Conservation (phyloP, 2,113 vertebrate species). For the Cyprinus carpio region DNA sequence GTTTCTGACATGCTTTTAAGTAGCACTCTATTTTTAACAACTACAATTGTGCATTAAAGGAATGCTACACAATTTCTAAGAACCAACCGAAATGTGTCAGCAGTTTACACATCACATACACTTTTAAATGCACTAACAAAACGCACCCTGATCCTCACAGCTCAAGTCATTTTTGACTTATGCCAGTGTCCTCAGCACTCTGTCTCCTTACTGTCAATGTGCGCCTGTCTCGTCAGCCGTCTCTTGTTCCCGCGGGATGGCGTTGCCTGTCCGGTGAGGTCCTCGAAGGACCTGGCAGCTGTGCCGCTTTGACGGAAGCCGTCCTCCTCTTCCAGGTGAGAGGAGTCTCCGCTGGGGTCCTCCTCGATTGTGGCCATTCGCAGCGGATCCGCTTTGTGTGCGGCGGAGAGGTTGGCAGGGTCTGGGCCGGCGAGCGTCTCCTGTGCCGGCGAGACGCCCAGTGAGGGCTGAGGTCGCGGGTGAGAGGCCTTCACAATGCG, state of each 20-base stretch:
- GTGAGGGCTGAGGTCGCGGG: slow-evolving; percentile 16
- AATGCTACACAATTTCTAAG: background rate
- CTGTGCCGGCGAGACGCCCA: background rate
- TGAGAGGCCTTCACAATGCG: slow-evolving; percentile 84
- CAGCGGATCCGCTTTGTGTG: slow-evolving; percentile 76
- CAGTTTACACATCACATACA: slow-evolving; percentile 4
- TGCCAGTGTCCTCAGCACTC: slow-evolving; percentile 79
- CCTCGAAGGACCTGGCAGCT: slow-evolving; percentile 91
- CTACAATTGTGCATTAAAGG: background rate
- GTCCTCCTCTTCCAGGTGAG: slow-evolving; percentile 84
- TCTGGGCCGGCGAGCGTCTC: background rate
- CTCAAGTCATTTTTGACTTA: background rate
- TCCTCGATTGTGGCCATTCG: slow-evolving; percentile 98
- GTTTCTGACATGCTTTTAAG: background rate
- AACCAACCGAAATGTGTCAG: background rate
- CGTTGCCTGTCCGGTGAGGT: slow-evolving; percentile 83
- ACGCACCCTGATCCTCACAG: background rate
- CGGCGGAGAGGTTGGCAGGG: slow-evolving; percentile 67
- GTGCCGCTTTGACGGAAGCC: slow-evolving; percentile 85
- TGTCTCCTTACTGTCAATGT: slow-evolving; percentile 92
- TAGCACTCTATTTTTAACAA: background rate
- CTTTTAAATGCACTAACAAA: slow-evolving; percentile 10
- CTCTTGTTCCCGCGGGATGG: slow-evolving; percentile 79
- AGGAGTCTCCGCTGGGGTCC: slow-evolving; percentile 90
- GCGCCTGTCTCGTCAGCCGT: slow-evolving; percentile 86